phyloP scores from a whole-genome alignment of 2,888 invertebrate species.

The Masnerella sp. region DNA sequence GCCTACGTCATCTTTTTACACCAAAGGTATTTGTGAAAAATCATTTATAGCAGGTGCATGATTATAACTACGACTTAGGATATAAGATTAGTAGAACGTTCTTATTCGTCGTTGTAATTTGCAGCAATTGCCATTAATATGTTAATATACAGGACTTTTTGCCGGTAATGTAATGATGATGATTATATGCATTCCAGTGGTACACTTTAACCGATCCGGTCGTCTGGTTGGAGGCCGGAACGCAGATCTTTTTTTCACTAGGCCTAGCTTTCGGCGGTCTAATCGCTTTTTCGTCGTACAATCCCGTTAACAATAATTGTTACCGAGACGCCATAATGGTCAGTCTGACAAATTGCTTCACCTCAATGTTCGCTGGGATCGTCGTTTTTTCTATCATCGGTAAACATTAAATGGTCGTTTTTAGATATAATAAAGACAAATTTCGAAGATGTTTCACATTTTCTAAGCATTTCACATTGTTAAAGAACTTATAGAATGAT shows the following conservation, averaged over 20 bases:
- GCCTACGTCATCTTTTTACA: constrained; percentile 91
- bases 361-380: constrained; percentile 97
- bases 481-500: too few species aligned
- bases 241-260: constrained; percentile 97
- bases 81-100: too few species aligned
- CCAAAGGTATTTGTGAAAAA: constrained; percentile 84
- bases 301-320: constrained; percentile 97
- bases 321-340: constrained; percentile 95
- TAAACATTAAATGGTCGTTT: too few species aligned
- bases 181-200: constrained; percentile 80
- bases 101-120: too few species aligned
- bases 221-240: constrained; percentile 98
- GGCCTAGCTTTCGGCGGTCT: constrained; percentile 97
- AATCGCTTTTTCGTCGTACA: constrained; percentile 97
- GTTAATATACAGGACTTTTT: too few species aligned
- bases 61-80: too few species aligned
- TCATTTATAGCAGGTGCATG: too few species aligned
- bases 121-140: too few species aligned
- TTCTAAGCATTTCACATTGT: too few species aligned
- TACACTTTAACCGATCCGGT: constrained; percentile 93
- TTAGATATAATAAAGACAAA: too few species aligned
- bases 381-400: constrained; percentile 97
- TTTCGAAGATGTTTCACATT: too few species aligned
- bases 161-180: not conserved
- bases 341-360: constrained; percentile 94